Percentiles rank a stretch among this genome's conserved stretches.
These are phyloP conservation scores for Hermatobates lingyangjiaoensis DNA, from an alignment of 1,140 invertebrate genomes.

Conservation along the genomic window DNA sequence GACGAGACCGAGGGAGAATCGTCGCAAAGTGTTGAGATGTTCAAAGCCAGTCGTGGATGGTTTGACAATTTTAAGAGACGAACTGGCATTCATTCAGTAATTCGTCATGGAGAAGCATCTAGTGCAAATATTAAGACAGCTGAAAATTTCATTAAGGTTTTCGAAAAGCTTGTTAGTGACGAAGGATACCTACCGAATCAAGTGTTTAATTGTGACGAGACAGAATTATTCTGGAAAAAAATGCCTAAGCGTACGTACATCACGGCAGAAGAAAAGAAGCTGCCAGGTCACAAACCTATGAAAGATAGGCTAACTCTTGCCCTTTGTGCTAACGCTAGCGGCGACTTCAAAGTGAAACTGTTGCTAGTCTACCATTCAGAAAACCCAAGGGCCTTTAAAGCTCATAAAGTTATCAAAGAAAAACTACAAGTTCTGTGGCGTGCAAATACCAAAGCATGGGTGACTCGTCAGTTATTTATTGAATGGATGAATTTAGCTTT, in stretches of 20 bases:
- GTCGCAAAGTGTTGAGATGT: neutral
- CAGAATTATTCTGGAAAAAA: conserved; percentile 17
- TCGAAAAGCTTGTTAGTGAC: no score
- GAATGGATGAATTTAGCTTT: neutral
- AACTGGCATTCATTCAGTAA: neutral
- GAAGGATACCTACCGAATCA: neutral
- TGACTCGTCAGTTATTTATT: neutral
- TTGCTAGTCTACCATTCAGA: neutral
- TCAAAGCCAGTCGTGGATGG: neutral
- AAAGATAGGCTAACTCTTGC: conserved; percentile 17
- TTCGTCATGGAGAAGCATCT: neutral
- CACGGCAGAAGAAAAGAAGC: conserved; percentile 9
- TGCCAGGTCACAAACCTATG: conserved; percentile 12
- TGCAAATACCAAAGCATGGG: neutral
- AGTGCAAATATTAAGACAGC: neutral
- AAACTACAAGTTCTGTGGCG: neutral
- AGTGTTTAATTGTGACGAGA: conserved; percentile 18
- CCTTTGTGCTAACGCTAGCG: conserved; percentile 12
- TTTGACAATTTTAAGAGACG: neutral
- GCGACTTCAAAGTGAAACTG: neutral
- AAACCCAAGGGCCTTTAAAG: neutral
- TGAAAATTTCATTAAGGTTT: no score
- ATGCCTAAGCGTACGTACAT: conserved; percentile 15
- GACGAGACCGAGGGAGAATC: neutral
- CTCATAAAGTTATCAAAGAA: neutral